Base-by-base conservation (phyloP, 2,888 invertebrate species). In the Chrysina gloriosa region DNA sequence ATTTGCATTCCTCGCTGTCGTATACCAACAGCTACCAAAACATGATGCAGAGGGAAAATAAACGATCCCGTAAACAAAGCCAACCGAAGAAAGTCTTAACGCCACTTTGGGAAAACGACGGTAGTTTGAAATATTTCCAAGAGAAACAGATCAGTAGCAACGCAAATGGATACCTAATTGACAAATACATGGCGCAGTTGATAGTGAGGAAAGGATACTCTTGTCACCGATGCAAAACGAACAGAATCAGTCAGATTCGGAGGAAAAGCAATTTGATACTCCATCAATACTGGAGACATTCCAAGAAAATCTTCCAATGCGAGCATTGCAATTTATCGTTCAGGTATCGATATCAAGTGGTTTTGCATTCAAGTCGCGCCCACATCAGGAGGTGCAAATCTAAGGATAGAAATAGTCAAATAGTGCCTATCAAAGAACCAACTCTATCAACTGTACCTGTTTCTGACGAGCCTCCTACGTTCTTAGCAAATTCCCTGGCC, bases 201-300 rank as follows among this genome's bases (percentile, higher is more conserved):
- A 78, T 84, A 7, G 79, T 79, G 5, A 75, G 79, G 66, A 76
- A 76, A 67, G 80, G 83, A 25, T 75, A 78, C 63, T 82, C 82
- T 21, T 81, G 81, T 67, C 76, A 79, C 14, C 79, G 82, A 27
- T 81, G 81, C 27, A 82, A 82, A 66, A 83, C 80, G 29, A 73
- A 76, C 6, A 76, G 79, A n/a, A 77, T 81, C 14, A 80, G 81
- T 67, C 82, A 84, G 3, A 86, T 85, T 73, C 84, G 84, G 71
- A 84, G 83, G 1, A 83, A 79, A 71, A 82, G 80, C 25, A 84
- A 84, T 11, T 76, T 86, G 63, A 78, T 84, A 9, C 76, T 87
- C 64, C 88, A 88, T 74, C 79, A 81, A 47, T 77, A 84, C 19
- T 88, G 87, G 87, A 82, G 84, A 67, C 87, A 88, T 76, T 77